These are phyloP conservation scores for Chaenogobius annularis DNA, from an alignment of 2,113 vertebrate species.

Conservation along the genomic window DNA sequence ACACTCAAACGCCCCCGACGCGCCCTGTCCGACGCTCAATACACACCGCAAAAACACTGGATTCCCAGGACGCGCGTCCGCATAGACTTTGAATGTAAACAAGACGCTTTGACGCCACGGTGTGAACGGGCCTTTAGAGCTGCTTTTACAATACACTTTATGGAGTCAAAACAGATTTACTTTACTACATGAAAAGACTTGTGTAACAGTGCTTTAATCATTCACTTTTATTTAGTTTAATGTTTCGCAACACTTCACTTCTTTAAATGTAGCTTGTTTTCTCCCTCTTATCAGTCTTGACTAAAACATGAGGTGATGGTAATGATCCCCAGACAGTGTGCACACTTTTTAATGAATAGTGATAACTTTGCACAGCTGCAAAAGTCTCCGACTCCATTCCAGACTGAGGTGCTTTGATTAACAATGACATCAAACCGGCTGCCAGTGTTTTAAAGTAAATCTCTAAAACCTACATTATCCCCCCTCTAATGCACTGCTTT, in stretches of 20 bases:
- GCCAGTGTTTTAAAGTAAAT: conserved; percentile 5
- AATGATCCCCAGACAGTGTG: conserved; percentile 22
- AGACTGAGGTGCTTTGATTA: neutral
- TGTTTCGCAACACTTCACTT: neutral
- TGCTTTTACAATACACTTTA: neutral
- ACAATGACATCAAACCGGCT: conserved; percentile 15
- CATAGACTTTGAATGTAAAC: no score
- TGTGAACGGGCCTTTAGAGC: no score
- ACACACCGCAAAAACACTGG: no score
- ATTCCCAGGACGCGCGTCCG: no score
- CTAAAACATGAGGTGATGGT: conserved; percentile 6
- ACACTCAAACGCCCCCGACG: no score
- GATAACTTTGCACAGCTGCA: neutral
- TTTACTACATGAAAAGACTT: no score
- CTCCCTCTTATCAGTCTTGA: conserved; percentile 7
- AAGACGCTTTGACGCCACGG: no score
- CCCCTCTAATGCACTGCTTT: neutral
- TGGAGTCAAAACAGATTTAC: no score
- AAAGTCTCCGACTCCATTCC: neutral
- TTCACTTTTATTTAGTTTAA: neutral
- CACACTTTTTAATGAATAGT: conserved; percentile 4
- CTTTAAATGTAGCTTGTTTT: neutral
- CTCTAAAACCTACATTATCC: conserved; percentile 2
- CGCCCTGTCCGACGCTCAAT: no score
- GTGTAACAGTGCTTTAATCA: neutral